phyloP scores from a whole-genome alignment of 2,888 invertebrate species.

The Chrysolina oricalcia region DNA sequence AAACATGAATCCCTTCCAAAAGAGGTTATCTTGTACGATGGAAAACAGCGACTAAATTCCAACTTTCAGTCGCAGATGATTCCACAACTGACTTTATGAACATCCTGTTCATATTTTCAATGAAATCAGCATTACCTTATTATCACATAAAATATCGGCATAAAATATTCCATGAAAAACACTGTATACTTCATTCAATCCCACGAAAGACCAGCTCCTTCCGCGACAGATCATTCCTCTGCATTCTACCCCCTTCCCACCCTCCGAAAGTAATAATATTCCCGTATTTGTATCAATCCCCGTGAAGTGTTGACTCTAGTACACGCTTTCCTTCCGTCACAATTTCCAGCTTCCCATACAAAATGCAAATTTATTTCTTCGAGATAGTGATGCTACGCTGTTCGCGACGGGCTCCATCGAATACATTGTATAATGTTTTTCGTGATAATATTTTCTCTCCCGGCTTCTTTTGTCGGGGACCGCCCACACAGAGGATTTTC shows the following conservation, averaged over 20 bases:
- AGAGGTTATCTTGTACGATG: no score
- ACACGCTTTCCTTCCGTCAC: conserved; percentile 4
- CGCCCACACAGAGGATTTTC: background rate
- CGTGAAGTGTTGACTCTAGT: conserved; percentile 7
- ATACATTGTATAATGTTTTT: conserved; percentile 36
- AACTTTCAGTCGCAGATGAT: no score
- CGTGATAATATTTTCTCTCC: conserved; percentile 28
- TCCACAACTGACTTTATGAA: no score
- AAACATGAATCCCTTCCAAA: no score
- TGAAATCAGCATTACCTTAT: no score
- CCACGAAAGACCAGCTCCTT: background rate
- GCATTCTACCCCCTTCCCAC: background rate
- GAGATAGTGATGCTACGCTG: conserved; percentile 36
- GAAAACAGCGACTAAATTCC: no score
- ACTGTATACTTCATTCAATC: background rate
- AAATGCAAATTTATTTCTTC: conserved; percentile 41
- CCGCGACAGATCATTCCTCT: background rate
- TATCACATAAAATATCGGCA: no score
- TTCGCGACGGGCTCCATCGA: conserved; percentile 35
- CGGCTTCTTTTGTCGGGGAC: background rate
- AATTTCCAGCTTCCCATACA: conserved; percentile 30
- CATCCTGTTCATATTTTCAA: no score
- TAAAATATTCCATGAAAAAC: background rate
- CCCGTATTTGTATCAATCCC: background rate
- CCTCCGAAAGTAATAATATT: background rate